Evolutionary conservation across 1,140 invertebrate genomes (phyloP), one percentile per base, ranked within the genome.

Genomic region (Zelostemma sp.): DNA sequence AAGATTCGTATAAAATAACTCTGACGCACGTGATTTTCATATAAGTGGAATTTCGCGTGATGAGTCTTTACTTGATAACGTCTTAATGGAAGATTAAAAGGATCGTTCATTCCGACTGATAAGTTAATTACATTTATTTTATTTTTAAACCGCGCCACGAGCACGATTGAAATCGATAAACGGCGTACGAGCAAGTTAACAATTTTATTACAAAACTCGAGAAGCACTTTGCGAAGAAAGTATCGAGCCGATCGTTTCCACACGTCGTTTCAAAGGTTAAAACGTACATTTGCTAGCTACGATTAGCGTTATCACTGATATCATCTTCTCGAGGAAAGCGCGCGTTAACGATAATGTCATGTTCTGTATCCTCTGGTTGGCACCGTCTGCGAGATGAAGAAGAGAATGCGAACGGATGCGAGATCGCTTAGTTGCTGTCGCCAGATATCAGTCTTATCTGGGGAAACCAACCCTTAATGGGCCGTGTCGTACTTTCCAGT

Each of bases 41-140:
- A 25, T 25, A 8, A 25, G 21, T 25, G 21, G 21, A 8, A 25
- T 25, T 25, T 25, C 28, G 41, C 57, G 33, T 56, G 55, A 55
- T 49, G 43, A 49, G 43, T 40, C 45, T 12, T 14, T 55, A 50
- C 41, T 4, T 8, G 25, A 18, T 43, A 14, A 60, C 38, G 12
- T 47, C 46, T 48, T 63, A 54, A 50, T 38, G 38, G 21, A 14
- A 45, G 33, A 62, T 62, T 62, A 62, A 62, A 54, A 53, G 59
- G 41, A 18, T 54, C 43, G 28, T 28, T 28, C 49, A 19, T 15
- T 60, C 17, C 15, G 17, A 6, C 1, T 16, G 16, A 45, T 45
- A 25, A 17, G 38, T 5, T 40, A 40, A 3, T 11, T 3, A n/a
- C 38, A 8, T 25, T 25, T 25, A 25, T 8, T 25, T 25, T 25